Evolutionary conservation across 2,888 invertebrate species (phyloP).

Genomic region (Lochmaea crataegi): DNA sequence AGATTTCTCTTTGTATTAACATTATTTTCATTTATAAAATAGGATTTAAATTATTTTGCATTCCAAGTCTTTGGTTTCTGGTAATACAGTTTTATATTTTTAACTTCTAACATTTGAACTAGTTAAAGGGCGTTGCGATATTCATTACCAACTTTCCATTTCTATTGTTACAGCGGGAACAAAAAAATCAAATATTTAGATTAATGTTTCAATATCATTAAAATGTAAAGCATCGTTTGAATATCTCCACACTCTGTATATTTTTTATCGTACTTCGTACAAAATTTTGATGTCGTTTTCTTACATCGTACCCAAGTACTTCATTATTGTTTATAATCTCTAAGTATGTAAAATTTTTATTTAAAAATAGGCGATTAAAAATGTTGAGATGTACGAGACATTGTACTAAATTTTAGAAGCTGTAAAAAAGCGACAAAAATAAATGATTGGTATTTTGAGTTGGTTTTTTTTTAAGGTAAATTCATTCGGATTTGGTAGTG

Average conservation of each 20-base stretch:
- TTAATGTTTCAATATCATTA: too few relatives aligned
- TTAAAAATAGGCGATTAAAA: constrained; percentile 36
- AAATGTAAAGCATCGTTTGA: not conserved
- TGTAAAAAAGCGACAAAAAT: constrained; percentile 47
- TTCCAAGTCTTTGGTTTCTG: constrained; percentile 17
- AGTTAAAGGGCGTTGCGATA: not conserved
- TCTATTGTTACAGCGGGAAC: too few relatives aligned
- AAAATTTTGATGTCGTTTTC: not conserved
- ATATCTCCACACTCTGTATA: not conserved
- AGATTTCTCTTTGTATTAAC: not conserved
- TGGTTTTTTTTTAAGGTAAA: not conserved
- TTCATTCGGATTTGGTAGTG: not conserved
- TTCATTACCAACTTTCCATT: not conserved
- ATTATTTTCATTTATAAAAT: not conserved
- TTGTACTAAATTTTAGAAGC: constrained; percentile 49
- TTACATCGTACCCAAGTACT: not conserved
- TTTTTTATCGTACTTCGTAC: not conserved
- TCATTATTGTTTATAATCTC: constrained; percentile 23
- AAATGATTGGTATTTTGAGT: constrained; percentile 53
- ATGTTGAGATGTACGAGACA: constrained; percentile 44
- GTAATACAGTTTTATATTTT: not conserved
- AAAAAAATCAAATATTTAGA: not conserved
- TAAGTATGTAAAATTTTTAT: constrained; percentile 31
- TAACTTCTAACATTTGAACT: not conserved
- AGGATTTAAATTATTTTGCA: too few relatives aligned